phyloP scores from a whole-genome alignment of 2,888 invertebrate species.

The Drosophila buzzatii region DNA sequence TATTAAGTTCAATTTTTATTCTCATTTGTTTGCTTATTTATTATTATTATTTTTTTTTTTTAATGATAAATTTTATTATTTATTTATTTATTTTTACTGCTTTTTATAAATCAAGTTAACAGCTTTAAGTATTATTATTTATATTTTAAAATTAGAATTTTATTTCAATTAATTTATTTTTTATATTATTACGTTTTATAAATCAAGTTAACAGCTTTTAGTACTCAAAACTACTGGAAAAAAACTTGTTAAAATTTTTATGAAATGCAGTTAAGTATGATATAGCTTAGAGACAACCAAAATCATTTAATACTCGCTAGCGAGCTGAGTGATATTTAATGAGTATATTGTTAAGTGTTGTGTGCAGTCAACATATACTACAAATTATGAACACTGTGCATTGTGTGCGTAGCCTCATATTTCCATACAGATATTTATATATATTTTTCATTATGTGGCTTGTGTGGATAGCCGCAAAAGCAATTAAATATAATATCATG shows the following conservation, averaged over 20 bases:
- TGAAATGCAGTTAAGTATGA: neutral
- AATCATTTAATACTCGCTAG: constrained; percentile 8
- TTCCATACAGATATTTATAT: neutral
- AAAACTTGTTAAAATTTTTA: neutral
- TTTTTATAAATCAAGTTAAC: no score
- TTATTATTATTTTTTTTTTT: no score
- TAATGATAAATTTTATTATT: no score
- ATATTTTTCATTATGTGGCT: constrained; percentile 12
- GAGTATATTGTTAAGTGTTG: constrained; percentile 16
- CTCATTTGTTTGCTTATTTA: no score
- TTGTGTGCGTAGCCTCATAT: neutral
- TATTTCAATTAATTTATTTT: no score
- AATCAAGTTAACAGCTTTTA: neutral
- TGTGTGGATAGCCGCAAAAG: constrained; percentile 25
- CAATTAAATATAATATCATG: constrained; percentile 12
- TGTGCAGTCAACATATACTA: neutral
- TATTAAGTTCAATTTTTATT: no score
- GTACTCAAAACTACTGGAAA: no score
- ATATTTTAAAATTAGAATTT: no score
- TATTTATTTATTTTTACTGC: no score
- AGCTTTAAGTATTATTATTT: neutral
- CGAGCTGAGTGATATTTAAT: neutral
- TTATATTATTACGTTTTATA: no score
- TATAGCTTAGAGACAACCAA: neutral
- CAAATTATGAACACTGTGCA: neutral